Percentiles rank a stretch among this genome's conserved stretches.
phyloP scores from a whole-genome alignment of 2,113 vertebrate genomes.

The Hippocampus abdominalis region DNA sequence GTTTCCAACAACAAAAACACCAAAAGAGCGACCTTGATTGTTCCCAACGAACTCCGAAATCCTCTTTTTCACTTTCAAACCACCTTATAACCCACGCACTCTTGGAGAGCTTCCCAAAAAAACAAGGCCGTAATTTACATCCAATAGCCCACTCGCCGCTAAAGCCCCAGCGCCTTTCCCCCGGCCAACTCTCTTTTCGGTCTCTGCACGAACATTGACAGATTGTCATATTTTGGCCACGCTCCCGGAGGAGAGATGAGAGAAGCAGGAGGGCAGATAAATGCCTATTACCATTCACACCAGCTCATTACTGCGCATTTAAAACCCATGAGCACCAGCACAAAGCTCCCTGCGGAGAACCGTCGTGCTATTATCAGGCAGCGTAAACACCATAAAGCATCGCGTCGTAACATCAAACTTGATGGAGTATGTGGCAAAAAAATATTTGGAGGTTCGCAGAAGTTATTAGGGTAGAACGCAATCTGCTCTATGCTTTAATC shows the following conservation, averaged over 20 bases:
- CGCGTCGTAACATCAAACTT: not conserved
- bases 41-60: conserved; percentile 46
- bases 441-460: not conserved
- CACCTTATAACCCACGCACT: conserved; percentile 56
- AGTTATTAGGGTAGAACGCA: not conserved
- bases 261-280: conserved; percentile 68
- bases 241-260: conserved; percentile 64
- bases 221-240: conserved; percentile 73
- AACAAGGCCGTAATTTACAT: conserved; percentile 68
- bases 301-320: conserved; percentile 63
- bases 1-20: conserved; percentile 48
- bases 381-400: not conserved
- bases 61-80: conserved; percentile 64
- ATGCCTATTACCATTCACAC: conserved; percentile 68
- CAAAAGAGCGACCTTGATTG: conserved; percentile 58
- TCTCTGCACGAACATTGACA: conserved; percentile 64
- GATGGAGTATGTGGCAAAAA: not conserved
- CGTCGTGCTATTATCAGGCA: conserved; percentile 1
- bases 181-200: conserved; percentile 2
- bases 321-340: conserved; percentile 52
- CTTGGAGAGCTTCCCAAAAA: conserved; percentile 65
- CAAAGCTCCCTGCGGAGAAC: conserved; percentile 29
- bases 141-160: conserved; percentile 41
- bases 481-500: not conserved
- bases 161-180: not conserved